Evolutionary conservation across 37 sponge, comb jelly and placozoan genomes (phyloP).

Genomic region (Oopsacas minuta): DNA sequence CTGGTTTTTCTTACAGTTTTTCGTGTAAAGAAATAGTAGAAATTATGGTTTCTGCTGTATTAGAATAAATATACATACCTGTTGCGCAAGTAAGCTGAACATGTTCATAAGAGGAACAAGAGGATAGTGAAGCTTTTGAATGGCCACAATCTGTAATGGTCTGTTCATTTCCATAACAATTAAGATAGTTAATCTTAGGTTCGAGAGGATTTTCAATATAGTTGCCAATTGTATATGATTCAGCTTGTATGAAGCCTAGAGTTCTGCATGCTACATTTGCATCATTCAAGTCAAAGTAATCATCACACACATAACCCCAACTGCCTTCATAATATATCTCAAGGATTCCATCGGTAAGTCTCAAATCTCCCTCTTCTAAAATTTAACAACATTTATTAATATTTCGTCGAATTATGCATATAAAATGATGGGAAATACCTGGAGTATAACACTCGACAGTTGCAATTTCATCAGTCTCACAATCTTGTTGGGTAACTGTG

Average conservation of each 20-base stretch:
- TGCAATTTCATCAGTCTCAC: too few species aligned
- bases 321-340: background rate
- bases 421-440: too few species aligned
- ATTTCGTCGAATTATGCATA: too few species aligned
- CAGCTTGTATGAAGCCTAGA: background rate
- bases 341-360: background rate
- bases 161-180: background rate
- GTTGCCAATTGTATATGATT: background rate
- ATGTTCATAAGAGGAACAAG: background rate
- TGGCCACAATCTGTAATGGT: background rate
- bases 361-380: constrained; percentile 9
- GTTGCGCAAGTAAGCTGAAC: background rate
- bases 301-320: constrained; percentile 10
- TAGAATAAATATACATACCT: background rate
- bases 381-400: too few species aligned
- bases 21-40: too few species aligned
- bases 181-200: background rate
- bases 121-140: background rate
- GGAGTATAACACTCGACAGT: too few species aligned
- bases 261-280: background rate
- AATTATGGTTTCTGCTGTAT: too few species aligned
- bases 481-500: too few species aligned
- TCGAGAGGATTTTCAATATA: background rate
- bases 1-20: too few species aligned
- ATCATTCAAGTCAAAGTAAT: background rate